A percentile compares a stretch with the other conserved stretches of the same genome.
Evolutionary conservation across 2,888 invertebrate species (phyloP).

Genomic region (Hyalella azteca): DNA sequence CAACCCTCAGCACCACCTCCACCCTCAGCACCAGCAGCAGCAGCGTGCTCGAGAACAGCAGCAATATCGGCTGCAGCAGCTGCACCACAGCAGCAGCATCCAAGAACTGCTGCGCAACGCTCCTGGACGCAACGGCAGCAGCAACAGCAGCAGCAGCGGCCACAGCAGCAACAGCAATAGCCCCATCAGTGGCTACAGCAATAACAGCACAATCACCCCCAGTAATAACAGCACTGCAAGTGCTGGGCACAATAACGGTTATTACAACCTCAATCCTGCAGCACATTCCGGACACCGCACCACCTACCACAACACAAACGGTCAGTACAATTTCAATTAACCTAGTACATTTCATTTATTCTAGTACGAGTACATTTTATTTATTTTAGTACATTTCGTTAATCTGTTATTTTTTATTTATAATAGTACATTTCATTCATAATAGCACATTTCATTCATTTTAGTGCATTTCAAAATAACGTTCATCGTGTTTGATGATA

Average conservation of each 20-base stretch:
- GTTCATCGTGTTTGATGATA: too few relatives aligned
- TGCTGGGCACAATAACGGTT: slow-evolving; percentile 19
- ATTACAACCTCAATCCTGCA: slow-evolving; percentile 57
- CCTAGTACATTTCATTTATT: too few relatives aligned
- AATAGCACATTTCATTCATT: too few relatives aligned
- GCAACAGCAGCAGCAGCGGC: slow-evolving; percentile 31
- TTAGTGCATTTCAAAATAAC: too few relatives aligned
- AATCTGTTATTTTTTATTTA: too few relatives aligned
- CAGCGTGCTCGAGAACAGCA: slow-evolving; percentile 38
- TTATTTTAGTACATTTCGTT: too few relatives aligned
- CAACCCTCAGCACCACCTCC: slow-evolving; percentile 25
- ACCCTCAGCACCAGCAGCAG: slow-evolving; percentile 41
- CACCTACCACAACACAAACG: slow-evolving; percentile 64
- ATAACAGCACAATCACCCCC: slow-evolving; percentile 6
- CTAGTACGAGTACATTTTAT: too few relatives aligned
- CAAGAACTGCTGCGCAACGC: neutral
- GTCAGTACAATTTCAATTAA: neutral
- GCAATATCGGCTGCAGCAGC: slow-evolving; percentile 9
- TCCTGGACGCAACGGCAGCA: neutral
- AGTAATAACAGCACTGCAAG: neutral
- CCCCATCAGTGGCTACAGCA: slow-evolving; percentile 14
- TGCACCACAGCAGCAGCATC: neutral
- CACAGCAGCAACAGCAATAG: slow-evolving; percentile 38
- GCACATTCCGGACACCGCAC: slow-evolving; percentile 68
- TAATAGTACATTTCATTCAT: too few relatives aligned